These are phyloP conservation scores for Micromesistius poutassou DNA, from an alignment of 2,797 vertebrate genomes.

Conservation along the genomic window DNA sequence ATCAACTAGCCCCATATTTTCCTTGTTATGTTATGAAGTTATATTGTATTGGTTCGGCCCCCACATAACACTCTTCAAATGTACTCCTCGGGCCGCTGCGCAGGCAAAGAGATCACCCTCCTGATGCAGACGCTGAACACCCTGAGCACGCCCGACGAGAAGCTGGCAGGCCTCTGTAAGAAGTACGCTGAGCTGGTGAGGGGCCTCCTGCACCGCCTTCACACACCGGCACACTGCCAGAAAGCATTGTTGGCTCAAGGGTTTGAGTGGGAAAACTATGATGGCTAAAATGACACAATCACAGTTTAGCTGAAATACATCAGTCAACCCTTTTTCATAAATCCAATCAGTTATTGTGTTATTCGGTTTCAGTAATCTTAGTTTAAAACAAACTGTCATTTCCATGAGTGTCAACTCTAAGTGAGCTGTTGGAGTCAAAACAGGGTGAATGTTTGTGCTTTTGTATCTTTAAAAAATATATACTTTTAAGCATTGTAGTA, in stretches of 20 bases:
- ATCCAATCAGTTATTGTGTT: background rate
- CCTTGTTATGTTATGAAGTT: background rate
- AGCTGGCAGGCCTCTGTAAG: conserved; percentile 91
- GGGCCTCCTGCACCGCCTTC: background rate
- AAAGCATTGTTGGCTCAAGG: no score
- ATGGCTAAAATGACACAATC: background rate
- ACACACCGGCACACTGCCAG: no score
- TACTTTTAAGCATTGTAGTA: background rate
- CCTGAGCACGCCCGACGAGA: conserved; percentile 94
- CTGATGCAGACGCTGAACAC: conserved; percentile 99
- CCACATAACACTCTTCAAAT: background rate
- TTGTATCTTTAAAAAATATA: background rate
- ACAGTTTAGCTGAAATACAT: background rate
- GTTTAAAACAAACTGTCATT: background rate
- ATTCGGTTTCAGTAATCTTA: background rate
- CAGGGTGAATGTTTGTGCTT: background rate
- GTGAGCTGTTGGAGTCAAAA: background rate
- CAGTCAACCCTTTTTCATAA: background rate
- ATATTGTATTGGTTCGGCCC: background rate
- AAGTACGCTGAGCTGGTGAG: conserved; percentile 98
- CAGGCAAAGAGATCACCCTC: conserved; percentile 88
- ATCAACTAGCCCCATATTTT: background rate
- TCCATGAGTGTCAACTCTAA: background rate
- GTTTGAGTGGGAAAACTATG: no score
- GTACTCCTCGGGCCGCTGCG: background rate